A percentile compares a stretch with the other conserved stretches of the same genome.
phyloP scores from a whole-genome alignment of 2,113 vertebrate species.

The Sinocyclocheilus anshuiensis region DNA sequence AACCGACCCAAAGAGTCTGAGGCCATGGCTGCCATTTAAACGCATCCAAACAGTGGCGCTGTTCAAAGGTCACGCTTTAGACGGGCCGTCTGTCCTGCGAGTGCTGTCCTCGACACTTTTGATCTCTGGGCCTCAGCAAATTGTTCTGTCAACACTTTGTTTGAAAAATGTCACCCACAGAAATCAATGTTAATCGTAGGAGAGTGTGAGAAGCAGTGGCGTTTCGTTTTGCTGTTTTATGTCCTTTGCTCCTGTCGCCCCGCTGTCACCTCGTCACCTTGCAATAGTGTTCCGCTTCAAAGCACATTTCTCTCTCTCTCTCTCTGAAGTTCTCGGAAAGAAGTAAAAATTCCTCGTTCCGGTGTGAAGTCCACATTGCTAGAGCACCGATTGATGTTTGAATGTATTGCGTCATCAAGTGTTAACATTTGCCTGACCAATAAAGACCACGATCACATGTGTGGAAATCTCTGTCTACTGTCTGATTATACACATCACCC shows the following conservation, averaged over 20 bases:
- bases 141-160: constrained; percentile 19
- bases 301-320: neutral
- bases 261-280: neutral
- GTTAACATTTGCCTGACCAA: constrained; percentile 29
- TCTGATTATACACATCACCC: neutral
- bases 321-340: constrained; percentile 2
- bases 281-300: constrained; percentile 14
- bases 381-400: constrained; percentile 21
- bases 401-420: constrained; percentile 27
- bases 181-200: constrained; percentile 8
- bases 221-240: neutral
- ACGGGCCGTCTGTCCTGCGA: neutral
- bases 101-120: neutral
- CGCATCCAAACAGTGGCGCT: too few species aligned
- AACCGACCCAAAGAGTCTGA: constrained; percentile 76
- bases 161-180: constrained; percentile 15
- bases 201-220: neutral
- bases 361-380: neutral
- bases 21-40: constrained; percentile 69
- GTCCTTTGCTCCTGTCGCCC: constrained; percentile 3
- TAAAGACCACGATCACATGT: constrained; percentile 29
- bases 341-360: neutral
- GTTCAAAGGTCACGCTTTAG: constrained; percentile 34
- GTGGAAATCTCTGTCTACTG: neutral
- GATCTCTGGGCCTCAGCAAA: neutral